Conservation (phyloP, 2,888 invertebrate species). For the Thalpophila matura region DNA sequence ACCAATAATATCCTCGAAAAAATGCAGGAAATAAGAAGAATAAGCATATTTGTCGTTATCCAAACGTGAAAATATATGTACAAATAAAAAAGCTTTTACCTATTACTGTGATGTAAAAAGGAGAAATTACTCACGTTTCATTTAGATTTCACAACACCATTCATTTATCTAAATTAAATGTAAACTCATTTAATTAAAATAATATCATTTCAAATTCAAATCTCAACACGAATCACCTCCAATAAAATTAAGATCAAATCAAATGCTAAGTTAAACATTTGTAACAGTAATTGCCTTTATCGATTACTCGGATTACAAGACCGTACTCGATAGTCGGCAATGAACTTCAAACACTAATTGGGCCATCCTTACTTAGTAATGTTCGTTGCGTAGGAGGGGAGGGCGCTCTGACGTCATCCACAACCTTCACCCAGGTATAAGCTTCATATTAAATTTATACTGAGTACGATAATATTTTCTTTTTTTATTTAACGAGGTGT, state of each 20-base stretch:
- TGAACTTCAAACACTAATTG: conserved; percentile 63
- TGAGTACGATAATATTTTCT: conserved; percentile 56
- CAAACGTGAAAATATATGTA: no score
- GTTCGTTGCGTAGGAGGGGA: conserved; percentile 55
- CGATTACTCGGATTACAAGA: conserved; percentile 54
- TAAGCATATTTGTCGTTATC: no score
- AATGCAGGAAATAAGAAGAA: no score
- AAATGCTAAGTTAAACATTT: conserved; percentile 51
- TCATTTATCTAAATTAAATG: conserved; percentile 7
- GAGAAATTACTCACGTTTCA: no score
- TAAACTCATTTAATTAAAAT: conserved; percentile 8
- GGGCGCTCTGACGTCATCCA: conserved; percentile 67
- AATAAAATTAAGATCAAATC: conserved; percentile 34
- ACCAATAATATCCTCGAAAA: no score
- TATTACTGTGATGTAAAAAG: no score
- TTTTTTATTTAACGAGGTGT: conserved; percentile 60
- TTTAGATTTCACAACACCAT: conserved; percentile 6
- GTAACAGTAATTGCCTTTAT: conserved; percentile 52
- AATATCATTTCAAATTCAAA: conserved; percentile 25
- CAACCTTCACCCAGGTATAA: conserved; percentile 65
- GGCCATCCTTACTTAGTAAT: conserved; percentile 56
- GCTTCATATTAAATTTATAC: conserved; percentile 68
- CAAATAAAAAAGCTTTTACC: no score
- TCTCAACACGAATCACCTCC: conserved; percentile 15
- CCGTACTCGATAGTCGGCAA: conserved; percentile 52